Conservation (phyloP, 2,888 invertebrate species). For the Drosophila ezoana region DNA sequence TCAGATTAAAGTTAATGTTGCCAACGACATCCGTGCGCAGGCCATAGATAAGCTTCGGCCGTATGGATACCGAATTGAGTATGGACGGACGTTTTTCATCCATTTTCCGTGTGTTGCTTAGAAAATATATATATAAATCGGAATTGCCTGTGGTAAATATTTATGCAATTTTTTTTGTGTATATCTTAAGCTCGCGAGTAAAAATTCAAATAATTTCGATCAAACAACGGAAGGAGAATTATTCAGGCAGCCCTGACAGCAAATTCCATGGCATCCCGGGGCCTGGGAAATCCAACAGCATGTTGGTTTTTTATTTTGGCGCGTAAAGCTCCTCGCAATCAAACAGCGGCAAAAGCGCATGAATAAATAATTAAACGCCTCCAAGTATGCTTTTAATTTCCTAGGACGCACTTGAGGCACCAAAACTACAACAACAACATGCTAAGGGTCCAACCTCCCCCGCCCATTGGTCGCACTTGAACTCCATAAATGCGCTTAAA, state of each 20-base stretch:
- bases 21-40: constrained; percentile 86
- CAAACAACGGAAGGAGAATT: constrained; percentile 60
- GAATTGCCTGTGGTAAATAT: constrained; percentile 3
- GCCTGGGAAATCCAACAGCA: constrained; percentile 13
- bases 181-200: constrained; percentile 13
- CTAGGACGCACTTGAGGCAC: constrained; percentile 43
- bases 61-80: constrained; percentile 73
- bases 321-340: constrained; percentile 40
- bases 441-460: background rate
- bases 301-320: constrained; percentile 27
- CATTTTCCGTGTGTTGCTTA: constrained; percentile 37
- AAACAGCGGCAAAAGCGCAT: constrained; percentile 48
- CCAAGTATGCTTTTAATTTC: constrained; percentile 74
- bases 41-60: constrained; percentile 84
- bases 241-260: constrained; percentile 63
- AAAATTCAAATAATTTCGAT: constrained; percentile 61
- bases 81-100: constrained; percentile 53
- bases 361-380: constrained; percentile 73
- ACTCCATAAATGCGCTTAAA: constrained; percentile 67
- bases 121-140: constrained; percentile 32
- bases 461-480: constrained; percentile 44
- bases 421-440: background rate
- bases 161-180: constrained; percentile 28
- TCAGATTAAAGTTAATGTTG: constrained; percentile 90
- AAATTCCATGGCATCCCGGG: constrained; percentile 69